Conservation (phyloP, 2,113 vertebrate species). For the Eublepharis macularius region DNA sequence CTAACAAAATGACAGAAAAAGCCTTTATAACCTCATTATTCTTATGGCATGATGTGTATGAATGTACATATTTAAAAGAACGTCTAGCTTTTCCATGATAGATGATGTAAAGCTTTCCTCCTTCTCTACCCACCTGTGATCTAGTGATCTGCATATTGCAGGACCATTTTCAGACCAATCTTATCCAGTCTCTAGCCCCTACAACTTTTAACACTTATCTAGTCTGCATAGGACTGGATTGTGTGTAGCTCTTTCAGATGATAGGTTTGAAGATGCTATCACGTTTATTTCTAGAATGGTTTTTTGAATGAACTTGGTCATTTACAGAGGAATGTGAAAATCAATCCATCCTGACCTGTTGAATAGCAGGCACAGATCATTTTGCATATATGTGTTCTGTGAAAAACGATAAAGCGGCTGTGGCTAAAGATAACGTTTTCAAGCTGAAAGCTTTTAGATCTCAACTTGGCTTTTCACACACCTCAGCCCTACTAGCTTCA, state of each 20-base stretch:
- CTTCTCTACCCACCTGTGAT: neutral
- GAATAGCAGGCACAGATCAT: conserved; percentile 25
- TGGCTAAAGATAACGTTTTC: neutral
- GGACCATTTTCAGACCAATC: neutral
- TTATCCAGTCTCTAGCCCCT: neutral
- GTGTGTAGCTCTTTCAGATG: neutral
- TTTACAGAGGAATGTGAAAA: conserved; percentile 15
- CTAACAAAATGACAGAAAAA: conserved; percentile 49
- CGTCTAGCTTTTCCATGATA: conserved; percentile 27
- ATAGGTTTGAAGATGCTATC: neutral
- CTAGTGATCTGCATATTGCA: conserved; percentile 1
- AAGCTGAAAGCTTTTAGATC: neutral
- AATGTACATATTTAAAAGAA: neutral
- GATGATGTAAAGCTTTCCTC: conserved; percentile 36
- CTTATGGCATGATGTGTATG: neutral
- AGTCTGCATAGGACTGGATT: neutral
- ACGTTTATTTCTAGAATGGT: neutral
- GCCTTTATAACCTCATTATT: conserved; percentile 45
- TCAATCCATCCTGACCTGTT: conserved; percentile 29
- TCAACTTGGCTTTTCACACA: conserved; percentile 29
- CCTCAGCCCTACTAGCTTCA: conserved; percentile 22
- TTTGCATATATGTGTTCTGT: conserved; percentile 28
- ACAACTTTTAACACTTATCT: neutral
- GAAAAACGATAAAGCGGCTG: neutral
- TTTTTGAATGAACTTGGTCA: conserved; percentile 42